Conservation (phyloP, 2,888 invertebrate genomes). For the Sphinx pinastri region DNA sequence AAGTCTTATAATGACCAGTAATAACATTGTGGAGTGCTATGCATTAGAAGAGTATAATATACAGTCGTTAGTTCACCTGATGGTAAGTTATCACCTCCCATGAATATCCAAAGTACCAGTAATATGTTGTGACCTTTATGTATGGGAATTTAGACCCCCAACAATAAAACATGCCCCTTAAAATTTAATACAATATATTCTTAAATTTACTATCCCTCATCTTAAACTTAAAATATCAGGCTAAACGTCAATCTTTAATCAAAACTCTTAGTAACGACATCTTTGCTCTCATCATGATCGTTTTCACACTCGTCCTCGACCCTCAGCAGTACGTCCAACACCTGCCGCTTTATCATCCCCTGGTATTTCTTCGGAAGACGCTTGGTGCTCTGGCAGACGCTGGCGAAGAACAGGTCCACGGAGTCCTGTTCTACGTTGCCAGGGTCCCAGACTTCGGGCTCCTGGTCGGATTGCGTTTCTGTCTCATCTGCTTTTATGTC, state of each 20-base stretch:
- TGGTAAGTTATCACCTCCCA: too few species aligned
- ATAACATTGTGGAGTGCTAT: too few species aligned
- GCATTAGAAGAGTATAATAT: too few species aligned
- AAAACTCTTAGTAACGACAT: constrained; percentile 40
- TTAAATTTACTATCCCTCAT: too few species aligned
- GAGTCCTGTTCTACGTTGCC: constrained; percentile 55
- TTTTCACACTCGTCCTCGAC: constrained; percentile 66
- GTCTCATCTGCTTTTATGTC: constrained; percentile 61
- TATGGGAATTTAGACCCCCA: too few species aligned
- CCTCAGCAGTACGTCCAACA: constrained; percentile 66
- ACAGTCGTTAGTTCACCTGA: too few species aligned
- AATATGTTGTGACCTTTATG: too few species aligned
- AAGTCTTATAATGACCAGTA: too few species aligned
- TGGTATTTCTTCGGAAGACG: constrained; percentile 63
- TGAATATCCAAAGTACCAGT: too few species aligned
- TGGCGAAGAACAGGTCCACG: constrained; percentile 75
- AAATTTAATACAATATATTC: too few species aligned
- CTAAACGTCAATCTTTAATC: constrained; percentile 31
- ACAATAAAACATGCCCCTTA: too few species aligned
- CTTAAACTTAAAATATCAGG: too few species aligned
- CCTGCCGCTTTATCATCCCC: constrained; percentile 62
- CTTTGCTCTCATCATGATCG: constrained; percentile 45
- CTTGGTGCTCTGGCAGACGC: constrained; percentile 73
- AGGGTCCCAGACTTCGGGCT: constrained; percentile 58
- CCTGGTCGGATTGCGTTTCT: constrained; percentile 59